phyloP scores from a whole-genome alignment of 2,797 vertebrate species.

The Oreochromis mossambicus region DNA sequence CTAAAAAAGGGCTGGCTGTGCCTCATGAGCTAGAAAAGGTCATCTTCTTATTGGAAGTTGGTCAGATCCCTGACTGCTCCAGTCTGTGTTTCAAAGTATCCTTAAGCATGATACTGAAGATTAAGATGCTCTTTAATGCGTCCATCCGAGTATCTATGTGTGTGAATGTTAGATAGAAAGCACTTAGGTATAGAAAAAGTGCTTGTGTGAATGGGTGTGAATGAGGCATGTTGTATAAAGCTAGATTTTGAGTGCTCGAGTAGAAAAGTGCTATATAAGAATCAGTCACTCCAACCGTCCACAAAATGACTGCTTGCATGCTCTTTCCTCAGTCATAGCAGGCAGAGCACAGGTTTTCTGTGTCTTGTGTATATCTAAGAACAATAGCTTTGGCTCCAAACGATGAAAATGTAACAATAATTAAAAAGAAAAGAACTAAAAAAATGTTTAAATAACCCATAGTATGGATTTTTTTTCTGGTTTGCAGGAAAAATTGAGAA shows the following conservation, averaged over 20 bases:
- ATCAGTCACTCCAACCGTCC: not conserved
- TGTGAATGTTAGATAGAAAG: not conserved
- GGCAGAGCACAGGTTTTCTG: not conserved
- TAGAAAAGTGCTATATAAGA: not conserved
- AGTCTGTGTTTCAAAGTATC: not conserved
- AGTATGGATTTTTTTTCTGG: not conserved
- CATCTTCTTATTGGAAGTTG: not conserved
- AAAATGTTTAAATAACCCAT: not conserved
- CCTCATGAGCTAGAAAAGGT: not conserved
- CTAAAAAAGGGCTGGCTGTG: not conserved
- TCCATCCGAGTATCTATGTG: not conserved
- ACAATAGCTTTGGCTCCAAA: not conserved
- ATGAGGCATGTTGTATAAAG: not conserved
- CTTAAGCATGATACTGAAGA: not conserved
- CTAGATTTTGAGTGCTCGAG: not conserved
- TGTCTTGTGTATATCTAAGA: not conserved
- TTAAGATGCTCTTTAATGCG: not conserved
- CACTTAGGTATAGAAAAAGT: not conserved
- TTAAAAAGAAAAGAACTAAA: not conserved
- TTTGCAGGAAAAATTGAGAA: constrained; percentile 95
- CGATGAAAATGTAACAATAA: not conserved
- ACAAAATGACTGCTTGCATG: not conserved
- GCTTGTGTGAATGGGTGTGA: not conserved
- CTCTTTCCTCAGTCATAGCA: not conserved
- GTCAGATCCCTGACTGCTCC: not conserved